Evolutionary conservation across 2,113 vertebrate genomes (phyloP).

Genomic region (Pelmatolapia mariae): DNA sequence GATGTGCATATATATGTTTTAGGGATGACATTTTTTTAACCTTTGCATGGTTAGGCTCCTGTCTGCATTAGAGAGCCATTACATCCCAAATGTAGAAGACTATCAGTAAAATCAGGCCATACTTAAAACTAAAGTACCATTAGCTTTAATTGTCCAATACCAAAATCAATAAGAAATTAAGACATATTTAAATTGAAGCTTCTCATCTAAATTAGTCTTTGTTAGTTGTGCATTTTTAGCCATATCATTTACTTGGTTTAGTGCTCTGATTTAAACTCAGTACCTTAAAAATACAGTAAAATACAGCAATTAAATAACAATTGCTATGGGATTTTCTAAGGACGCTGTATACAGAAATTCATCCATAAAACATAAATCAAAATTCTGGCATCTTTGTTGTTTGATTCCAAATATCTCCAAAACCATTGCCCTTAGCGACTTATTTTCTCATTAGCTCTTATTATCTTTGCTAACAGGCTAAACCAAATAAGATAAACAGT

Average conservation of each 20-base stretch:
- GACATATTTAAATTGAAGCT: neutral
- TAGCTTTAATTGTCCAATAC: neutral
- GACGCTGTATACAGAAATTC: neutral
- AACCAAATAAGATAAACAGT: neutral
- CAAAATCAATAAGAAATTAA: neutral
- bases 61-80: neutral
- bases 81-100: neutral
- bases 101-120: neutral
- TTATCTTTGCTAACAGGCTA: neutral
- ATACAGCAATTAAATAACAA: neutral
- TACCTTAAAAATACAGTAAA: neutral
- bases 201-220: neutral
- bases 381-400: neutral
- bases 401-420: neutral
- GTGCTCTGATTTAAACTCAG: neutral
- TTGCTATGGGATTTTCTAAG: neutral
- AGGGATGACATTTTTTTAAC: constrained; percentile 7
- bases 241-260: neutral
- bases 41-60: neutral
- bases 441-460: neutral
- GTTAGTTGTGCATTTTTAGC: neutral
- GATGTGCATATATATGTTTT: constrained; percentile 33
- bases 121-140: neutral
- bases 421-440: neutral
- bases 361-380: neutral